phyloP scores from a whole-genome alignment of 2,113 vertebrate species.

The Psephotus haematonotus region DNA sequence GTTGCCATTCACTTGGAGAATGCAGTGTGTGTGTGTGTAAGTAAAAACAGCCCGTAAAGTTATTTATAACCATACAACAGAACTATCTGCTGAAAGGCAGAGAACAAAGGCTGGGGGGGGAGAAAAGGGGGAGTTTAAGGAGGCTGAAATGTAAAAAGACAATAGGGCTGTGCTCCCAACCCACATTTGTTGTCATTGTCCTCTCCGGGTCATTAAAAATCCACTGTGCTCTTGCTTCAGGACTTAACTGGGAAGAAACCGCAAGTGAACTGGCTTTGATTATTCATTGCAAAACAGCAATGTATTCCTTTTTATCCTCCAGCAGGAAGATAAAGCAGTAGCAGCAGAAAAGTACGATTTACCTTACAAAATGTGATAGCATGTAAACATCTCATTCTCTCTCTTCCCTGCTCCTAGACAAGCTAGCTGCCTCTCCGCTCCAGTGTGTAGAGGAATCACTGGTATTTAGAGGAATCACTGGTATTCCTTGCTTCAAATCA shows the following conservation, averaged over 20 bases:
- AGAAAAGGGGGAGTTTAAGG: not conserved
- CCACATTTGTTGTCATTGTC: not conserved
- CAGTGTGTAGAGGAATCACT: not conserved
- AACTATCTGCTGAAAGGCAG: not conserved
- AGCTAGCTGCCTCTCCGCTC: not conserved
- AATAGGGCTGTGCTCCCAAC: not conserved
- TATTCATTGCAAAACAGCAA: not conserved
- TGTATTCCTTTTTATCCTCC: not conserved
- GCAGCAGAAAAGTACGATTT: not conserved
- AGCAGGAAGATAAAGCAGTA: not conserved
- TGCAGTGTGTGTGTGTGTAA: not conserved
- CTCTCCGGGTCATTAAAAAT: not conserved
- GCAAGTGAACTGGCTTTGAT: not conserved
- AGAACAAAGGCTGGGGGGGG: not conserved
- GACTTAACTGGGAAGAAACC: not conserved
- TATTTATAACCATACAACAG: slow-evolving; percentile 23
- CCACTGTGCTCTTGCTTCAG: not conserved
- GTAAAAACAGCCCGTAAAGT: slow-evolving; percentile 31
- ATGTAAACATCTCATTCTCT: not conserved
- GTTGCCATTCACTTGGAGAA: slow-evolving; percentile 26
- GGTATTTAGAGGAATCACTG: not conserved
- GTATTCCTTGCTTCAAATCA: not conserved
- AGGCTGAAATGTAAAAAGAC: not conserved
- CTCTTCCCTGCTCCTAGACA: not conserved
- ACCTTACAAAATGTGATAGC: not conserved